Evolutionary conservation across 2,113 vertebrate genomes (phyloP).

Genomic region (Apistogramma diplotaenia): DNA sequence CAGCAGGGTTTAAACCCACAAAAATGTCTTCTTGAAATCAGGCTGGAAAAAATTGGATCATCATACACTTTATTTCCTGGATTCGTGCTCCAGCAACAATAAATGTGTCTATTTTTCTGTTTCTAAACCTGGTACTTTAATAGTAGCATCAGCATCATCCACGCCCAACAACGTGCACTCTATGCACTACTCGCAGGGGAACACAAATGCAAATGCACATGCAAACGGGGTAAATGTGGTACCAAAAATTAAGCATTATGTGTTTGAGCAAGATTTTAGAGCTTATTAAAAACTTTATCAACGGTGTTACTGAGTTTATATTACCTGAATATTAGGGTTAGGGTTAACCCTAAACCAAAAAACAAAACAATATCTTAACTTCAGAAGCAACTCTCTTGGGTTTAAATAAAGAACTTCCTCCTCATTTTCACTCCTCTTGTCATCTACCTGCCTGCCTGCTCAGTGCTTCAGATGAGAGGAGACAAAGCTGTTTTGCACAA

Average conservation of each 20-base stretch:
- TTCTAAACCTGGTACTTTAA: background rate
- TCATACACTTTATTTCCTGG: background rate
- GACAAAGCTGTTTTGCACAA: background rate
- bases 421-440: background rate
- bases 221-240: no score
- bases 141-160: no score
- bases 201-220: background rate
- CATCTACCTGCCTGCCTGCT: background rate
- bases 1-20: background rate
- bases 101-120: background rate
- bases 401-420: background rate
- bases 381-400: background rate
- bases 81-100: background rate
- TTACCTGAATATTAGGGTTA: no score
- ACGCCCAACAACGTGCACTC: no score
- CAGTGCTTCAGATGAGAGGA: background rate
- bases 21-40: background rate
- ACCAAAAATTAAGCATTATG: background rate
- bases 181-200: background rate
- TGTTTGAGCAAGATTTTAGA: background rate
- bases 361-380: no score
- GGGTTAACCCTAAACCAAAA: no score
- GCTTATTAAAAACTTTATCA: background rate
- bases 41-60: background rate
- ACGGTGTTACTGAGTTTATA: background rate